Percentiles rank a stretch among this genome's conserved stretches.
Evolutionary conservation across 1,140 invertebrate species (phyloP).

Genomic region (Diuraphis noxia): DNA sequence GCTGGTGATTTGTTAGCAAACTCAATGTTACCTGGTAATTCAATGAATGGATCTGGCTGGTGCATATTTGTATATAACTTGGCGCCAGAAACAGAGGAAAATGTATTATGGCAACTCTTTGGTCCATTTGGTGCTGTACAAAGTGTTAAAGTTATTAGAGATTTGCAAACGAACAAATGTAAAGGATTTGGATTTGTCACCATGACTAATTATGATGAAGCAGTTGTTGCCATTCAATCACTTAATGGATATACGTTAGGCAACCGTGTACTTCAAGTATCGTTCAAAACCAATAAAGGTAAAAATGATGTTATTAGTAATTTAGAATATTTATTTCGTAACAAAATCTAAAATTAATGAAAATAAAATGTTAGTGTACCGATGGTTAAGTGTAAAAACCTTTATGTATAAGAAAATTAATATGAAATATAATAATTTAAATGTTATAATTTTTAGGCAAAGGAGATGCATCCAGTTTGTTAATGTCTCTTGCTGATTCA

Average conservation of each 20-base stretch:
- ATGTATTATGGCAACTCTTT: constrained; percentile 97
- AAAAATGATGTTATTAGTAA: constrained; percentile 77
- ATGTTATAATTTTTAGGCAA: constrained; percentile 49
- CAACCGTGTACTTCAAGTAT: constrained; percentile 97
- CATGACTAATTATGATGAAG: constrained; percentile 99
- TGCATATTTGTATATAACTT: constrained; percentile 99
- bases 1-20: constrained; percentile 89
- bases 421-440: constrained; percentile 27
- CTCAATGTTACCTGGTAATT: constrained; percentile 80
- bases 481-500: constrained; percentile 53
- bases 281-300: constrained; percentile 95
- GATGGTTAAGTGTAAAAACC: not conserved
- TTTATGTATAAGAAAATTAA: not conserved
- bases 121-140: constrained; percentile 98
- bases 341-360: constrained; percentile 25
- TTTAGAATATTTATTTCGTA: constrained; percentile 35
- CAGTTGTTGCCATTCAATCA: constrained; percentile 94
- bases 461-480: constrained; percentile 53
- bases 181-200: constrained; percentile 99
- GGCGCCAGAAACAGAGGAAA: constrained; percentile 97
- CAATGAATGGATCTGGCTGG: constrained; percentile 86
- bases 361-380: not conserved
- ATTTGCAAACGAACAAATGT: constrained; percentile 97
- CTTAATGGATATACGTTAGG: constrained; percentile 97
- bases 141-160: constrained; percentile 96